Percentiles rank a stretch among this genome's conserved stretches.
These are phyloP conservation scores for Rhamnusium bicolor DNA, from an alignment of 2,888 invertebrate species.

Conservation along the genomic window DNA sequence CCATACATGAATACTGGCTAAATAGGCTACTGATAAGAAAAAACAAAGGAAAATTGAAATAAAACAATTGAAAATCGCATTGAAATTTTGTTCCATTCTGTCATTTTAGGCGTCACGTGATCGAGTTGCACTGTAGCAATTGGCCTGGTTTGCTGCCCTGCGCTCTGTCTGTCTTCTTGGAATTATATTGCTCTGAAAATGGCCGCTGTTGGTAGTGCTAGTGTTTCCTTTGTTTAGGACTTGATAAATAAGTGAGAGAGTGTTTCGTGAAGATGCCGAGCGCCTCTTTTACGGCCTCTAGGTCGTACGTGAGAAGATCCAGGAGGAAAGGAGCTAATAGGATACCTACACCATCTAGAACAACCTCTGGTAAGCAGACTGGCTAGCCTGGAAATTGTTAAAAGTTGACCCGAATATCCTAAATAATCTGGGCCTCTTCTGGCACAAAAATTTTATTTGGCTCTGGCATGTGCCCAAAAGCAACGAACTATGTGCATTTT, in stretches of 20 bases:
- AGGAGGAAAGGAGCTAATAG: constrained; percentile 93
- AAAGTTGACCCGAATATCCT: constrained; percentile 42
- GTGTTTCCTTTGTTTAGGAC: constrained; percentile 88
- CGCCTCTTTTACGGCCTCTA: constrained; percentile 94
- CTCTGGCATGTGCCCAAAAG: constrained; percentile 15
- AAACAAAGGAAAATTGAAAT: constrained; percentile 83
- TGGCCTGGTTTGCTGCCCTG: constrained; percentile 44
- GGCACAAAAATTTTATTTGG: constrained; percentile 35
- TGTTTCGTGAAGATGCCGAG: constrained; percentile 87
- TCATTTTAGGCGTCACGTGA: constrained; percentile 54
- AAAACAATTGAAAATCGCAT: constrained; percentile 72
- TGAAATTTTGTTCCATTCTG: constrained; percentile 63
- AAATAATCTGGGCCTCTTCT: constrained; percentile 9
- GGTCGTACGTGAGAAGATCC: constrained; percentile 93
- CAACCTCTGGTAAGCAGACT: constrained; percentile 82
- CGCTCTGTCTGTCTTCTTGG: constrained; percentile 44
- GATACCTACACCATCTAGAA: constrained; percentile 86
- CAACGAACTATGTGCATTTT: constrained; percentile 28
- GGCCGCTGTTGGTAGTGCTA: constrained; percentile 86
- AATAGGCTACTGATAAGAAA: constrained; percentile 84
- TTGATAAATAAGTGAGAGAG: constrained; percentile 69
- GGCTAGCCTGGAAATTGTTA: constrained; percentile 35
- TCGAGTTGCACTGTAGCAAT: constrained; percentile 35
- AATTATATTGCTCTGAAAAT: constrained; percentile 75
- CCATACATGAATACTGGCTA: constrained; percentile 93